Evolutionary conservation across 1,140 invertebrate species (phyloP), one percentile per base, ranked within the genome.

Genomic region (Coenobita brevimanus): DNA sequence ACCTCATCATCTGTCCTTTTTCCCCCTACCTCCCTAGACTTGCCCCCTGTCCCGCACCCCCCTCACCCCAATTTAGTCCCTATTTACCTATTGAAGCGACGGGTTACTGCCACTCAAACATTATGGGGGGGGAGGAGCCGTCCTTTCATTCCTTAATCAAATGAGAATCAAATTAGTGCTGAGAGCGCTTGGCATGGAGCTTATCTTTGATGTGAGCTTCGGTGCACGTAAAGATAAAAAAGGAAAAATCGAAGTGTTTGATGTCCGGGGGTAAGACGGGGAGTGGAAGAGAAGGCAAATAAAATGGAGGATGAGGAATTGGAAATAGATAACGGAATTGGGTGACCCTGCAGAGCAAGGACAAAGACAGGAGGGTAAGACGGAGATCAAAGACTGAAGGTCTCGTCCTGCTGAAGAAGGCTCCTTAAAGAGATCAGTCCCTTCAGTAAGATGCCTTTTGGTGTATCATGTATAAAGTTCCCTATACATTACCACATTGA

Each of bases 111-210:
- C 73, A 76, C 73, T 76, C 73, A 76, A 76, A 76, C 73, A 46
- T 46, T 76, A 76, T 41, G 73, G 73, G 33, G 46, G 73, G 41
- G 17, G 46, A 17, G 46, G 46, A 6, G 73, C n/a, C 73, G 73
- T 17, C 73, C 41, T 76, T 76, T 76, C 73, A 76, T 76, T 76
- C 73, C 73, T 76, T 76, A 43, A 76, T 76, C 73, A 76, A 76
- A 76, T 76, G 73, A 76, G 73, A 76, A 76, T 76, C 73, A 76
- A 76, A 76, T 76, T 76, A 76, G 73, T 43, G 73, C 15, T 76
- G 73, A 76, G 46, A 46, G 46, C 38, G 24, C 24, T 21, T 13
- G 73, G 2, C 73, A 43, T 50, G 46, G 73, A 43, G 73, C 73
- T 38, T 46, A 76, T 76, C 73, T 76, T 76, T 76, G 73, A 76